These are phyloP conservation scores for Caenorhabditis imperialis DNA, from an alignment of 2,888 invertebrate genomes.

Conservation along the genomic window DNA sequence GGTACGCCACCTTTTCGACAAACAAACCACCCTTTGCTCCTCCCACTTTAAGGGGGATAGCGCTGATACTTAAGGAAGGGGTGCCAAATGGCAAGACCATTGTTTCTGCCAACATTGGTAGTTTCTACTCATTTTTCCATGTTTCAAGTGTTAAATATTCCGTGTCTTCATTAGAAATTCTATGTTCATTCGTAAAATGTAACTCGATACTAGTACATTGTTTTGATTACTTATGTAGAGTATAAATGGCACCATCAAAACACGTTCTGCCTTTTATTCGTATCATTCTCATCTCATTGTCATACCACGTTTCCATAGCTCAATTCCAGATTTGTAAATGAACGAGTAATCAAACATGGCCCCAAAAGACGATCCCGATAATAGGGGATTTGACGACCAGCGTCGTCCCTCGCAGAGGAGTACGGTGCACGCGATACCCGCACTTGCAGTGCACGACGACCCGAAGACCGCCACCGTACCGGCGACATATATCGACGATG, in stretches of 20 bases:
- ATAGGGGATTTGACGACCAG: constrained; percentile 45
- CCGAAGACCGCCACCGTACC: constrained; percentile 22
- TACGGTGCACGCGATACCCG: constrained; percentile 52
- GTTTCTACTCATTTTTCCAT: too few species aligned
- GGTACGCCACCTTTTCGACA: constrained; percentile 47
- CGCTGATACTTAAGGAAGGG: constrained; percentile 43
- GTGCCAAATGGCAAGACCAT: constrained; percentile 43
- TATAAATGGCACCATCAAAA: too few species aligned
- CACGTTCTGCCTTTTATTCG: too few species aligned
- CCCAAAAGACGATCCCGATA: constrained; percentile 53
- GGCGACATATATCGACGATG: constrained; percentile 57
- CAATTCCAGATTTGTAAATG: constrained; percentile 14
- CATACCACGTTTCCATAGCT: too few species aligned
- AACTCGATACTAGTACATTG: too few species aligned
- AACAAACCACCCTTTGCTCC: constrained; percentile 41
- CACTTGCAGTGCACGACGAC: constrained; percentile 41
- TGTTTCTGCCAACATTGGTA: constrained; percentile 15
- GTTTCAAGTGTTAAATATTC: too few species aligned
- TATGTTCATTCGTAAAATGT: too few species aligned
- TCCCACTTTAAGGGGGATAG: constrained; percentile 4
- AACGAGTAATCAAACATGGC: constrained; percentile 51
- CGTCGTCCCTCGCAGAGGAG: constrained; percentile 54
- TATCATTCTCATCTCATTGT: too few species aligned
- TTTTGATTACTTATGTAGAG: too few species aligned
- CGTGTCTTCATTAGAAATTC: too few species aligned